A percentile compares a stretch with the other conserved stretches of the same genome.
Conservation (phyloP, 2,113 vertebrate species). For the Neomonachus schauinslandi region DNA sequence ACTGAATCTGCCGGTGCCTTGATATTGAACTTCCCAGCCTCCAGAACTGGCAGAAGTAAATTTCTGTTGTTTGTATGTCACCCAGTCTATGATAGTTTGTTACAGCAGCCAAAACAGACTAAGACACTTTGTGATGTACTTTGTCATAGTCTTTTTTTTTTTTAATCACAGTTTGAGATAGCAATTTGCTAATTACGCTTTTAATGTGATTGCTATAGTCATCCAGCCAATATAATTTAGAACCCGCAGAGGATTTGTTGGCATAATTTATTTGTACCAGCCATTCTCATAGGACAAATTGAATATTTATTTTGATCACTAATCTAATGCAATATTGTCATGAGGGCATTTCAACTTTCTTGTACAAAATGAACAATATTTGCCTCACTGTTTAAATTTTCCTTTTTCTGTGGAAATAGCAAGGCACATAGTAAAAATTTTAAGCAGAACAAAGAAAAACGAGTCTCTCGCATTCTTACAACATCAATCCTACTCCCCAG, state of each 20-base stretch:
- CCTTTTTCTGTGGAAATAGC: slow-evolving; percentile 39
- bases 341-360: neutral
- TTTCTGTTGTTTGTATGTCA: neutral
- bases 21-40: neutral
- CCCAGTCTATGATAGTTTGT: neutral
- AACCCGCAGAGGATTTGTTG: slow-evolving; percentile 32
- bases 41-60: neutral
- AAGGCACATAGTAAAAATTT: neutral
- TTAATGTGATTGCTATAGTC: slow-evolving; percentile 46
- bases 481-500: neutral
- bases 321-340: slow-evolving; percentile 8
- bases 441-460: neutral
- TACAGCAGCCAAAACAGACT: neutral
- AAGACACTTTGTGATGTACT: neutral
- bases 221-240: slow-evolving; percentile 44
- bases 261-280: slow-evolving; percentile 28
- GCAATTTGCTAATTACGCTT: slow-evolving; percentile 53
- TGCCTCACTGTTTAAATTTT: neutral
- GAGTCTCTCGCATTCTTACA: neutral
- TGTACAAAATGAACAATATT: slow-evolving; percentile 19
- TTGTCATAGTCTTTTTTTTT: neutral
- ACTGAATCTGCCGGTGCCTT: neutral
- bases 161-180: neutral
- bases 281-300: neutral
- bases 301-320: slow-evolving; percentile 65